A percentile compares a stretch with the other conserved stretches of the same genome.
Conservation (phyloP, 2,888 invertebrate genomes). For the Caenorhabditis sp. region DNA sequence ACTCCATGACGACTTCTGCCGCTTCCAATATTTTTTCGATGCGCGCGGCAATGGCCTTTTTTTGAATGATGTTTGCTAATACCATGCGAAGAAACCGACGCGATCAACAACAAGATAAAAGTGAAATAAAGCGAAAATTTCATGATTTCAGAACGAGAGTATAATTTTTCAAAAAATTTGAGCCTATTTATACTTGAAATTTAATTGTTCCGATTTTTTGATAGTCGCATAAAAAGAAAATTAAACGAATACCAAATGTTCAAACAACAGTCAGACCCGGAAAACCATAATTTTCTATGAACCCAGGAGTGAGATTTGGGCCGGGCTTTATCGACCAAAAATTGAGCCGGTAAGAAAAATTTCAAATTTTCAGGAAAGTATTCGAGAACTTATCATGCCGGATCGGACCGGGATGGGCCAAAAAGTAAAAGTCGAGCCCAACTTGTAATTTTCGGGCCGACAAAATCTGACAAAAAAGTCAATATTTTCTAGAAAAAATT, state of each 20-base stretch:
- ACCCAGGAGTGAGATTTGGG: no score
- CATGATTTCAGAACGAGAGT: neutral
- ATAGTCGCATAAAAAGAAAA: neutral
- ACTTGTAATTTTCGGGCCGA: no score
- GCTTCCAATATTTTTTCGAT: neutral
- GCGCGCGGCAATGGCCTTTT: neutral
- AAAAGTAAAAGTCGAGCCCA: no score
- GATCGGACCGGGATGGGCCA: no score
- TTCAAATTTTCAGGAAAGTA: no score
- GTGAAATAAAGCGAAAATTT: neutral
- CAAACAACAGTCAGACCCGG: neutral
- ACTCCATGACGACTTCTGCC: neutral
- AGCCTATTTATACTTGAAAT: neutral
- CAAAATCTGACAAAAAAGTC: no score
- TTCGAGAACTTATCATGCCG: no score
- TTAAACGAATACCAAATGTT: neutral
- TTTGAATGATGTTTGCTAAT: neutral
- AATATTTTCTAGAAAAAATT: no score
- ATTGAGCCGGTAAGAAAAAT: no score
- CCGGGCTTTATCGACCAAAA: no score
- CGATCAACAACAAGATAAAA: neutral
- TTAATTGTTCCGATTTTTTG: constrained; percentile 2
- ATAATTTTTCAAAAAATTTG: constrained; percentile 11
- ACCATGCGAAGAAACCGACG: neutral
- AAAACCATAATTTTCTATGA: neutral